Evolutionary conservation across 2,888 invertebrate species (phyloP), one percentile per base, ranked within the genome.

Genomic region (Morpho helenor): DNA sequence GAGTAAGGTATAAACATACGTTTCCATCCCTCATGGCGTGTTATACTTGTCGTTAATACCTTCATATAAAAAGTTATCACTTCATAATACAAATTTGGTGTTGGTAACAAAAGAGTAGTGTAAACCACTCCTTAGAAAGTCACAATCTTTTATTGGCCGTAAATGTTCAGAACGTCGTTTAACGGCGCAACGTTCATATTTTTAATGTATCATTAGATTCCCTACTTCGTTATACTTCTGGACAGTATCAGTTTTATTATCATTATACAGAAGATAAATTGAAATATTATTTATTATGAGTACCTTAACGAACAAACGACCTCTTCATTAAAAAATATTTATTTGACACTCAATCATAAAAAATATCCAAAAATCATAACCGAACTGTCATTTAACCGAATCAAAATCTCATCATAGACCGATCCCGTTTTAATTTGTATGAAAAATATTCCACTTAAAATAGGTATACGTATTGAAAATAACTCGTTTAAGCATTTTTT

Each of bases 161-260:
- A 80, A 84, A 82, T 73, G 67, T 72, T 70, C 62, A 63, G 63
- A 72, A 71, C 69, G 70, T 70, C 74, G 71, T 83, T 80, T 75
- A 77, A 75, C 74, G 76, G 73, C 73, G 68, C 73, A 79, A 75
- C 69, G 73, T 71, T 75, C 77, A 77, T 79, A 81, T 78, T 68
- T 84, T 85, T 84, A 81, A 85, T 80, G 80, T 74, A 68, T 80
- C 74, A 79, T 86, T 79, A 80, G 68, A 73, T 72, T 66, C 67
- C 66, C 73, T 78, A 74, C 71, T 75, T 62, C 72, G 77, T 78
- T 79, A 75, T 78, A 76, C 65, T 68, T 72, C 67, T 73, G 72
- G 72, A 70, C 72, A 74, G 62, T 76, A 74, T 75, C 68, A 56
- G 70, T 76, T 82, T 81, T 80, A 81, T 75, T 77, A 77, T 77